Evolutionary conservation across 2,888 invertebrate genomes (phyloP), one percentile per base, ranked within the genome.

Genomic region (Cephus pulcher): DNA sequence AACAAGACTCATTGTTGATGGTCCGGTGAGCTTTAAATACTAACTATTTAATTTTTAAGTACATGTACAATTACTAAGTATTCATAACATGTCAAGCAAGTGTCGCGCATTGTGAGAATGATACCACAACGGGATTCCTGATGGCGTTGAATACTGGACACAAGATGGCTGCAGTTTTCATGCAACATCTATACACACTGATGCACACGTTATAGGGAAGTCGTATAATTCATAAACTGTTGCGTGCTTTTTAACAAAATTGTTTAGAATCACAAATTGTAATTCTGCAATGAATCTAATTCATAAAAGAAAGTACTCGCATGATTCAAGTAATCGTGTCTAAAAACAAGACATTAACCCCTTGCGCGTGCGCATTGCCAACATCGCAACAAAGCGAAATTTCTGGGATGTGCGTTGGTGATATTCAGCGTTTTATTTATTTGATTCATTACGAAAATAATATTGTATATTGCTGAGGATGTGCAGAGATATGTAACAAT

Each of bases 1-100:
- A 23, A 90, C 90, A 6, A 91, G 87, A 84, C 91, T 90, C 89
- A 90, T 90, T 56, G 23, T 23, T 15, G 23, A 15, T 75, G 40
- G 15, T 23, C 23, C 23, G 40, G 6, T 23, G 40, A 56, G 9
- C 6, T 56, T 56, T 56, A 56, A 56, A 23, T 56, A 56, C 9
- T 6, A 56, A 56, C 40, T 56, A 15, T 15, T 56, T 56, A 56
- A 9, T 56, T 23, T 23, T 56, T 56, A 2, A 56, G 23, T 56
- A 56, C 9, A 56, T 56, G 40, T 56, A 56, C 23, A 23, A 23
- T 23, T 23, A 56, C 40, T 23, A 34, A 34, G 34, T 34, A 56
- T 56, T 56, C 40, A 56, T 23, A 56, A 56, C 40, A 56, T 56
- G 40, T 56, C 40, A 56, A 56, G 40, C 6, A 56, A 56, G 40